Evolutionary conservation across 2,113 vertebrate genomes (phyloP), one percentile per base, ranked within the genome.

Genomic region (Bombycilla garrulus): DNA sequence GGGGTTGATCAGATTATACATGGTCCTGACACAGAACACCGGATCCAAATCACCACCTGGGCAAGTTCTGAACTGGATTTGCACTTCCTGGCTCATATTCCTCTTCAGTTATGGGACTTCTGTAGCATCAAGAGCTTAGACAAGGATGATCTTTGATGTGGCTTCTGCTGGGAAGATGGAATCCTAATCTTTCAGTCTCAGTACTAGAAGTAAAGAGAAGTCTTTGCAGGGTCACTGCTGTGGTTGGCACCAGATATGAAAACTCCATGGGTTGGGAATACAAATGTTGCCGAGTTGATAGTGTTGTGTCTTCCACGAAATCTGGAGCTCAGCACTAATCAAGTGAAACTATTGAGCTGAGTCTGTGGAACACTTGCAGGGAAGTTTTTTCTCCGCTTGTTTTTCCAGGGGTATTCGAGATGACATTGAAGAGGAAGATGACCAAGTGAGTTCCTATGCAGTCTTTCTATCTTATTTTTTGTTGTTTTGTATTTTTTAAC

Each of bases 401-500:
- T 99, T 99, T 99, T 99, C 98, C 99, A 99, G 99, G 99, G 99
- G 99, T 99, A 99, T 99, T 98, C 99, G 99, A 97, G 99, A 99
- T 99, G 99, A 99, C 99, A 99, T 99, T 99, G 99, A 99, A 99
- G 99, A 99, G 98, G 99, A 99, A 99, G 99, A 99, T 99, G 99
- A 99, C 97, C 99, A 99, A 99, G 99, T 99, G 99, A 99, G 99
- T 99, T 98, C 96, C 97, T 98, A 98, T 98, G 97, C 98, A 98
- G 97, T 98, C 98, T 99, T 99, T 98, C 98, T 98, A 97, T 97
- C 95, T 98, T 97, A 94, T 98, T 97, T 95, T 88, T 97, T 71
- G 31, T 70, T 90, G 45, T 71, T 82, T 71, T 90, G 31, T 66
- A 8, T 97, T 95, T 96, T 97, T 97, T 92, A 94, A 92, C 95